These are phyloP conservation scores for Lycaon pictus DNA, from an alignment of 2,113 vertebrate genomes.

Conservation along the genomic window DNA sequence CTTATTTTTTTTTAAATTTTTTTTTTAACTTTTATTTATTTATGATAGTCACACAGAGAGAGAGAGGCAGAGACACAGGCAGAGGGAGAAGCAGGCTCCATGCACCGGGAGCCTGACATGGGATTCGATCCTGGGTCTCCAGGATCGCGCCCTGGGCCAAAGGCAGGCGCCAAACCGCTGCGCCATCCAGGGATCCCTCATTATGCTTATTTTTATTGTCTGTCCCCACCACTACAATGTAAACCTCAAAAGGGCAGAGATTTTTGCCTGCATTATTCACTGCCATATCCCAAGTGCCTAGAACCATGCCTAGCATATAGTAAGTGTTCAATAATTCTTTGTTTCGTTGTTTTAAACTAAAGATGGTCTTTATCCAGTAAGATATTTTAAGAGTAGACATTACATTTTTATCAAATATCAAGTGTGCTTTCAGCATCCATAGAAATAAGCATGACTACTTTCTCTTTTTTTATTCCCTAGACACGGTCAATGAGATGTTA, in stretches of 20 bases:
- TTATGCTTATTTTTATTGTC: neutral
- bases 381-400: constrained; percentile 8
- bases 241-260: neutral
- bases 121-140: no score
- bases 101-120: no score
- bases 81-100: no score
- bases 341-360: constrained; percentile 17
- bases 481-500: constrained; percentile 1
- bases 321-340: neutral
- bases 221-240: neutral
- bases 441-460: constrained; percentile 36
- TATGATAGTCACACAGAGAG: no score
- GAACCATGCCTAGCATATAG: neutral
- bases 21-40: no score
- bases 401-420: constrained; percentile 24
- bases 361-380: neutral
- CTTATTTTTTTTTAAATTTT: no score
- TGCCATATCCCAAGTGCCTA: neutral
- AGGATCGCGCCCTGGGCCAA: no score
- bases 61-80: no score
- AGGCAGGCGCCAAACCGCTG: no score
- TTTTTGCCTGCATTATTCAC: neutral
- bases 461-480: constrained; percentile 13
- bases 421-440: neutral
- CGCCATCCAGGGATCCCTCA: no score